phyloP scores from a whole-genome alignment of 2,888 invertebrate species.

The Tetranychus piercei region DNA sequence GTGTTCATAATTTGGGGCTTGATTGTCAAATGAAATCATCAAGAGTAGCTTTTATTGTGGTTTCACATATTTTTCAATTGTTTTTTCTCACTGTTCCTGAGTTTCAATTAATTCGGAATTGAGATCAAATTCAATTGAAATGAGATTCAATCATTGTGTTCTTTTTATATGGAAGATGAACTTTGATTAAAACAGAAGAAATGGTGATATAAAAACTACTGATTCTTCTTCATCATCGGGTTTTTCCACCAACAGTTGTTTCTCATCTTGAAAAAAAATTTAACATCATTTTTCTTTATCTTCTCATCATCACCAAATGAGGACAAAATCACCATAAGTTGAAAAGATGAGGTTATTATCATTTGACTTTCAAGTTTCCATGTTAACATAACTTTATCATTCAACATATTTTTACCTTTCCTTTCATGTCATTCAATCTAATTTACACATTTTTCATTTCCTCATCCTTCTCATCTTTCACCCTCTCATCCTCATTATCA shows the following conservation, averaged over 20 bases:
- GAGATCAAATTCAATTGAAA: constrained; percentile 1
- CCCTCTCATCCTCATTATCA: neutral
- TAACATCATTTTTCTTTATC: neutral
- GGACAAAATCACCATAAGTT: neutral
- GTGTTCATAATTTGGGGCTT: too few relatives aligned
- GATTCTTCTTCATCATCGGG: neutral
- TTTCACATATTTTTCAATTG: too few relatives aligned
- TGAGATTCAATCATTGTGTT: neutral
- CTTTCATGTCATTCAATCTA: neutral
- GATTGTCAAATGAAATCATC: too few relatives aligned
- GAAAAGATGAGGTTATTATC: neutral
- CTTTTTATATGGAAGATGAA: neutral
- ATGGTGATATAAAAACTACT: neutral
- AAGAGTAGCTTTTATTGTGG: too few relatives aligned
- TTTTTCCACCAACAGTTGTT: neutral
- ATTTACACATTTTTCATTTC: neutral
- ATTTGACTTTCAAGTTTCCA: neutral
- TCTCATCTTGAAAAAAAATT: neutral
- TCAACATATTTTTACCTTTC: neutral
- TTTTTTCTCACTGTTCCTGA: neutral
- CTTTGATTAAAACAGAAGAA: too few relatives aligned
- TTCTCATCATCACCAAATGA: neutral
- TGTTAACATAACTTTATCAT: neutral
- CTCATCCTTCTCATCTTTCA: neutral
- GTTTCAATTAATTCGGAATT: neutral